Base-by-base conservation (phyloP, 2,888 invertebrate species). In the Anthoptus insignis region DNA sequence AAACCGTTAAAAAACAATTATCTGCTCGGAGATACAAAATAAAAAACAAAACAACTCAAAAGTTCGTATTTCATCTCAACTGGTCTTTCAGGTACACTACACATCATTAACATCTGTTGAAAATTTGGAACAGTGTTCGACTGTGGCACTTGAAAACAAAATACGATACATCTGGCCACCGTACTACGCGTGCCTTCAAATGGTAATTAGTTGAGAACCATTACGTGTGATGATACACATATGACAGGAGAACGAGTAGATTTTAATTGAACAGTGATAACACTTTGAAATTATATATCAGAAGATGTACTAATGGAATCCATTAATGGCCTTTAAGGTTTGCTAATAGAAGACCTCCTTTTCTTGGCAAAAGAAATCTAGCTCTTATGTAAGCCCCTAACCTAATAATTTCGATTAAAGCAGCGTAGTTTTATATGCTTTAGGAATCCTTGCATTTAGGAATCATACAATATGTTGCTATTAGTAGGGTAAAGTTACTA, bases 151-250 rank as follows among this genome's bases (percentile, higher is more conserved):
- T 21, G 50, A 78, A 69, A 70, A 81, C 75, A 71, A 70, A 72
- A 78, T 79, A 72, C 82, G 81, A 82, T 84, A 76, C 75, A 69
- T 72, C 73, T 76, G 73, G 83, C 90, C 86, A 84, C 90, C 78
- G 89, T 73, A 80, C 84, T 90, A 90, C 90, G 88, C 88, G 70
- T 57, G 75, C 83, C 85, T 89, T 89, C 84, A 82, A 81, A 90
- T 90, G 89, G 70, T 84, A 89, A 90, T 89, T 77, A 74, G 71
- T 76, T 79, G 71, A 70, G 71, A 71, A 71, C 80, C 80, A 86
- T 87, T 89, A 72, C 73, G 75, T 77, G 76, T 79, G 81, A 83
- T 50, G 63, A 57, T 64, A 37, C 39, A 57, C 56, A 64, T 76
- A 73, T 77, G 76, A 79, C 75, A 75, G 71, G 53, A 14, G 39